Evolutionary conservation across 35 echinoderm and acorn worm species (phyloP).

Genomic region (Heliocidaris tuberculata): DNA sequence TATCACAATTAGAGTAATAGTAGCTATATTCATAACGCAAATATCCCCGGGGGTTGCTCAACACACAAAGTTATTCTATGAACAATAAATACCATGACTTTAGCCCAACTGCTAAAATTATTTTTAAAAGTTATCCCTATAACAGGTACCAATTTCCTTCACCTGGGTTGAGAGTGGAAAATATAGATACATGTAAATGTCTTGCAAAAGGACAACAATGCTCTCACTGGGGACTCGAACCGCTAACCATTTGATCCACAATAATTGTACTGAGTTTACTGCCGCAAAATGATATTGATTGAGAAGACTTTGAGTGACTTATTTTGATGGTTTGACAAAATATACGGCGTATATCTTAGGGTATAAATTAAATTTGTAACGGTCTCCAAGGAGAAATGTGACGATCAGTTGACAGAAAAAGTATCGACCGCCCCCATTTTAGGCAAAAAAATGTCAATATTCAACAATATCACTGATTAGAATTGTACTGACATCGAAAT

Average conservation of each 20-base stretch:
- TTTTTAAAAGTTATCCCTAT: no score
- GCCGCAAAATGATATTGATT: neutral
- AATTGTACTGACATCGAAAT: neutral
- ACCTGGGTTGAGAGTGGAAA: neutral
- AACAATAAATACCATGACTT: no score
- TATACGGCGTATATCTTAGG: neutral
- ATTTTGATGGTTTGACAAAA: neutral
- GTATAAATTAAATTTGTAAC: neutral
- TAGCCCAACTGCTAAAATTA: no score
- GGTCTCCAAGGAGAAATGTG: neutral
- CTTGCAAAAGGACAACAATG: neutral
- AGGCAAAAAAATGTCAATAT: neutral
- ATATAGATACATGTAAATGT: neutral
- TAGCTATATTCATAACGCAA: no score
- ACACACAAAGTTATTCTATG: no score
- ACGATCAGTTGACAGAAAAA: neutral
- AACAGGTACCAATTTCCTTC: neutral
- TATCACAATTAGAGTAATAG: no score
- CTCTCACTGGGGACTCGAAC: neutral
- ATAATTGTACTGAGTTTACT: neutral
- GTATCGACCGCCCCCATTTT: neutral
- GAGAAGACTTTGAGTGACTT: neutral
- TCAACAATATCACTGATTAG: neutral
- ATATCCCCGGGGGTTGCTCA: no score
- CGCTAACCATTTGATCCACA: neutral